Conservation (phyloP, 2,797 vertebrate species). For the Clangula hyemalis region DNA sequence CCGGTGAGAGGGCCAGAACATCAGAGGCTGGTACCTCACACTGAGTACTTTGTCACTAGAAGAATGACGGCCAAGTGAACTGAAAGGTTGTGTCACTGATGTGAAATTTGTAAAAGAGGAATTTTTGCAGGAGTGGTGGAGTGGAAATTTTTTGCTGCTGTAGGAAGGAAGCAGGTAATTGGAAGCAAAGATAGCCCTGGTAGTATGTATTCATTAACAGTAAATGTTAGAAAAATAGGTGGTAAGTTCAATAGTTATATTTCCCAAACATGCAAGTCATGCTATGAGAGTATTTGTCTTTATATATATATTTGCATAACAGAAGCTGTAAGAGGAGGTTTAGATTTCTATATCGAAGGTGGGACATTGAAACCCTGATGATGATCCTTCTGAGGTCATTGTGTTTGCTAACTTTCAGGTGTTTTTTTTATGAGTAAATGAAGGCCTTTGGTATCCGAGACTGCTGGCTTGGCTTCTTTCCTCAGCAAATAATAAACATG, state of each 20-base stretch:
- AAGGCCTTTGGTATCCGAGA: neutral
- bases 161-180: neutral
- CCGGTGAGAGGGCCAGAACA: neutral
- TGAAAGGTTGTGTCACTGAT: neutral
- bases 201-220: neutral
- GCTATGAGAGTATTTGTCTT: neutral
- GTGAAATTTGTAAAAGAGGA: neutral
- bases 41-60: neutral
- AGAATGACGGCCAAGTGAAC: neutral
- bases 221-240: neutral
- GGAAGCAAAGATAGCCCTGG: neutral
- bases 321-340: neutral
- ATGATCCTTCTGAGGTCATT: neutral
- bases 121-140: neutral
- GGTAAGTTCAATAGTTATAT: neutral
- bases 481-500: accelerated
- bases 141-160: neutral
- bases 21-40: neutral
- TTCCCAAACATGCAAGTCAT: neutral
- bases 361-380: neutral
- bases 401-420: neutral
- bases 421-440: neutral
- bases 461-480: neutral
- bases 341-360: neutral
- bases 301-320: neutral